phyloP scores from a whole-genome alignment of 1,140 invertebrate species.

The Himalopsyche phryganea region DNA sequence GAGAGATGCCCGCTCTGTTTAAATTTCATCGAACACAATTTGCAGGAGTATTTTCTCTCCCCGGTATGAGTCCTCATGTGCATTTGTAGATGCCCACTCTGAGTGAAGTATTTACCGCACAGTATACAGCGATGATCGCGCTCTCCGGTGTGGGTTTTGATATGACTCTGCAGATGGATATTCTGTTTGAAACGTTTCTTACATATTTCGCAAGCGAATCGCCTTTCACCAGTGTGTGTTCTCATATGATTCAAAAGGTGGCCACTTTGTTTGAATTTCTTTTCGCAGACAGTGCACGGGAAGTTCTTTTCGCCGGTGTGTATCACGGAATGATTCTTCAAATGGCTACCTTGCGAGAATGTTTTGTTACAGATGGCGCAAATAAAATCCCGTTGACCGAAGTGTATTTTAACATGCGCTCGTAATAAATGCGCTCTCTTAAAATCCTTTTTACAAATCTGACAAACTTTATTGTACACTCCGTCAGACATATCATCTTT shows the following conservation, averaged over 20 bases:
- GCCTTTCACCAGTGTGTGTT: slow-evolving; percentile 36
- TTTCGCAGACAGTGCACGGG: slow-evolving; percentile 36
- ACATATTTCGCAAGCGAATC: slow-evolving; percentile 35
- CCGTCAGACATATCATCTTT: too few species aligned
- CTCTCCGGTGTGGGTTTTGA: slow-evolving; percentile 62
- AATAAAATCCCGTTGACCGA: slow-evolving; percentile 42
- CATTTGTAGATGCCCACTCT: slow-evolving; percentile 45
- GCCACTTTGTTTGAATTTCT: slow-evolving; percentile 37
- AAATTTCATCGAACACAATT: slow-evolving; percentile 42
- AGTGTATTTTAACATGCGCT: too few species aligned
- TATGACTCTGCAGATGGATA: slow-evolving; percentile 73
- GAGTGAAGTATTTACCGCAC: slow-evolving; percentile 57
- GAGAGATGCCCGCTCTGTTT: slow-evolving; percentile 31
- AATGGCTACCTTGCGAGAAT: slow-evolving; percentile 48
- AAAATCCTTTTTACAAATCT: too few species aligned
- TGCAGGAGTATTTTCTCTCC: slow-evolving; percentile 57
- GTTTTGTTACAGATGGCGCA: slow-evolving; percentile 55
- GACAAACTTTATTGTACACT: too few species aligned
- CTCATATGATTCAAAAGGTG: slow-evolving; percentile 35
- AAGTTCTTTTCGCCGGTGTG: slow-evolving; percentile 38
- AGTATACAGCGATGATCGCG: slow-evolving; percentile 61
- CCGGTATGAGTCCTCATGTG: slow-evolving; percentile 59
- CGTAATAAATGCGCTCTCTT: too few species aligned
- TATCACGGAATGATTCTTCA: slow-evolving; percentile 36
- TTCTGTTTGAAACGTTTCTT: slow-evolving; percentile 67